Percentiles rank a stretch among this genome's conserved stretches.
Evolutionary conservation across 1,140 invertebrate species (phyloP).

Genomic region (Calephelis nemesis): DNA sequence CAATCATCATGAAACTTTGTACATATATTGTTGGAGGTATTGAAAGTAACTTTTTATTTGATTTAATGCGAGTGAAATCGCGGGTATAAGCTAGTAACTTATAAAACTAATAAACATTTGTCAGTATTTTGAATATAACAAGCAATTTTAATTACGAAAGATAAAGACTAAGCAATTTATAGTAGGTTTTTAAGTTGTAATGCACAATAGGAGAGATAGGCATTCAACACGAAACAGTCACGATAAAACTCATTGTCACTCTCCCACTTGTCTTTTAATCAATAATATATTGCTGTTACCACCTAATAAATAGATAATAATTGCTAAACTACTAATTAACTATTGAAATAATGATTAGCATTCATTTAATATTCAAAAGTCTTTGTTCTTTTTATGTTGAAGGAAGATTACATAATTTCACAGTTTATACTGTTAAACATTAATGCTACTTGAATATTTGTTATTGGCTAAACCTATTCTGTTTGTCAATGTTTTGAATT

Average conservation of each 20-base stretch:
- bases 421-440: too few relatives aligned
- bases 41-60: too few relatives aligned
- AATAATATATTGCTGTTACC: background rate
- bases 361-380: background rate
- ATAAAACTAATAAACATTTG: background rate
- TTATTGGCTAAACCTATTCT: too few relatives aligned
- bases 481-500: too few relatives aligned
- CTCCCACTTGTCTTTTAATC: background rate
- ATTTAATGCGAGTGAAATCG: too few relatives aligned
- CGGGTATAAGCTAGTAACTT: background rate
- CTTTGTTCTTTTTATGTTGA: background rate
- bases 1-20: too few relatives aligned
- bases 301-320: background rate
- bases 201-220: background rate
- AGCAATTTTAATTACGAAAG: conserved; percentile 11
- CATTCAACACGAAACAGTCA: background rate
- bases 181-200: background rate
- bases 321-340: background rate
- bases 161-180: background rate
- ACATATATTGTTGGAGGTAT: too few relatives aligned
- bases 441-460: too few relatives aligned
- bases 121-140: background rate
- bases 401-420: too few relatives aligned
- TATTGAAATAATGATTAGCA: background rate
- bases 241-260: background rate